Evolutionary conservation across 2,113 vertebrate genomes (phyloP), one percentile per base, ranked within the genome.

Genomic region (Chaetura pelagica): DNA sequence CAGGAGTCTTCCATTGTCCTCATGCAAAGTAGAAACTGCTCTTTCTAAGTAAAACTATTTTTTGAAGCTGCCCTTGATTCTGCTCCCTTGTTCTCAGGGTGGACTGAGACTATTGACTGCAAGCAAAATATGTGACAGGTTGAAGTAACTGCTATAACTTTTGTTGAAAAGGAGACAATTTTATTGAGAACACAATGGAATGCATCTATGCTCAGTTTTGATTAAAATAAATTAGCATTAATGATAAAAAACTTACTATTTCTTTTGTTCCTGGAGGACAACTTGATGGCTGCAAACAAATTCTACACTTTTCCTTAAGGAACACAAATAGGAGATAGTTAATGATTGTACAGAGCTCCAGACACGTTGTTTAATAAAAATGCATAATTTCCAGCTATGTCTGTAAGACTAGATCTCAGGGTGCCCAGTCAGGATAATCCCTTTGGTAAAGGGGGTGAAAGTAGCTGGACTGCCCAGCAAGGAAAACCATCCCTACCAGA

Each of bases 201-300:
- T 67, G 4, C 3, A 40, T 27, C 23, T 35, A 20, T 72, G n/a
- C 4, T 75, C 17, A 59, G 21, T 67, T 92, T 40, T 73, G 32
- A 44, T 55, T 12, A 12, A 75, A 74, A 20, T 9, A 57, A 51
- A 58, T 10, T 7, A 44, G 3, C 7, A 44, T 59, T 49, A 73
- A 64, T 59, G 40, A 86, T 44, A 73, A 92, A 96, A 75, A 89
- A 98, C 98, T 98, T 96, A 98, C 98, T 13, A 97, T 67, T 23
- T 91, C 93, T 61, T 88, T 89, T 9, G 97, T 98, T 97, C 98
- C 97, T 18, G 87, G 52, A 1, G 99, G 98, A 90, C 99, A 99
- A 6, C 54, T 55, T 9, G 91, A 59, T 15, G 29, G 3, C 3
- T 81, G 69, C 1, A 55, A 58, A 84, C 98, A 98, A 51, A 82